Evolutionary conservation across 2,113 vertebrate genomes (phyloP).

Genomic region (Pituophis catenifer): DNA sequence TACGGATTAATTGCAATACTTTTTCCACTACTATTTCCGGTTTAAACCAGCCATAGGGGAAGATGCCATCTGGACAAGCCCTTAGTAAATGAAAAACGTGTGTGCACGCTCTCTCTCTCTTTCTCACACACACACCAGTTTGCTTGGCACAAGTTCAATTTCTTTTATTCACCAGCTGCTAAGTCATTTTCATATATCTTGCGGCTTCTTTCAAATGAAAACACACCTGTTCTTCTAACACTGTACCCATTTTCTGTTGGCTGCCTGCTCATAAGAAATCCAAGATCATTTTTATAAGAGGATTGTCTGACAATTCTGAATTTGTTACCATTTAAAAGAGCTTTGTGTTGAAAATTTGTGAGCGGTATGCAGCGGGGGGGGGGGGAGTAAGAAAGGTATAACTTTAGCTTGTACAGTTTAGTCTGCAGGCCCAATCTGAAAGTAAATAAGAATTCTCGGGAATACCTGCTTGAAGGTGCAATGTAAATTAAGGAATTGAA

Average conservation of each 20-base stretch:
- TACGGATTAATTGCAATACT: background rate
- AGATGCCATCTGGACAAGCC: slow-evolving; percentile 27
- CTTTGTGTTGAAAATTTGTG: background rate
- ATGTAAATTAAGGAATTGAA: background rate
- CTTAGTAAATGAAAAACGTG: slow-evolving; percentile 6
- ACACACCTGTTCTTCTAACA: slow-evolving; percentile 78
- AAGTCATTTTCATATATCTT: slow-evolving; percentile 75
- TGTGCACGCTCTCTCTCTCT: background rate
- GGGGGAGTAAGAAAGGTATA: background rate
- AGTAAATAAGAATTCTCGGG: background rate
- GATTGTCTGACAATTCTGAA: slow-evolving; percentile 47
- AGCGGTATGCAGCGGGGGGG: background rate
- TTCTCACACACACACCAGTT: slow-evolving; percentile 47
- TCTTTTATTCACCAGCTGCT: slow-evolving; percentile 77
- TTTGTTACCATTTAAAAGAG: slow-evolving; percentile 22
- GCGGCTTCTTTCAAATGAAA: slow-evolving; percentile 71
- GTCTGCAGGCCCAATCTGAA: background rate
- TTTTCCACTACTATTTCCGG: background rate
- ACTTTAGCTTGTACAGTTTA: background rate
- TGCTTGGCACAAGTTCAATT: slow-evolving; percentile 75
- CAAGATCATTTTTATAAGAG: slow-evolving; percentile 63
- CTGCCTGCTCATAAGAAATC: slow-evolving; percentile 58
- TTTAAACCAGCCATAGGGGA: slow-evolving; percentile 12
- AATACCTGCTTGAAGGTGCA: background rate
- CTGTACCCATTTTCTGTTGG: slow-evolving; percentile 72